Conservation (phyloP, 2,113 vertebrate genomes). For the Sorex araneus region DNA sequence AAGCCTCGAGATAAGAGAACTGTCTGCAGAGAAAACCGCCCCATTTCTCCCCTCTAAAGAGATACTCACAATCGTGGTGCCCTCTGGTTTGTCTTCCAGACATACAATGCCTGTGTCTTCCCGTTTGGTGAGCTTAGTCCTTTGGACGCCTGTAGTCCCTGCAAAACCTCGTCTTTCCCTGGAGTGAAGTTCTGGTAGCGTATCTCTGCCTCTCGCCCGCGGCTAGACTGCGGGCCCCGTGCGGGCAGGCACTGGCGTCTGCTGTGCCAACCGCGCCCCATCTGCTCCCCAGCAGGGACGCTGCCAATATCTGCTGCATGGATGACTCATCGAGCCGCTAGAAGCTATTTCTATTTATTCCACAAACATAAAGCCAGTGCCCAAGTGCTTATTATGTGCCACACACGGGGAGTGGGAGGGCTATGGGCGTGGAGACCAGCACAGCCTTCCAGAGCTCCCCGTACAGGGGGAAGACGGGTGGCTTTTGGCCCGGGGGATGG, state of each 20-base stretch:
- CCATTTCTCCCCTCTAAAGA: not conserved
- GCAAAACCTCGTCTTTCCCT: not conserved
- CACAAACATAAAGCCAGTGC: conserved; percentile 42
- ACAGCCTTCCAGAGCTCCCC: not conserved
- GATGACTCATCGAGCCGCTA: not conserved
- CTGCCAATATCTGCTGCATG: not conserved
- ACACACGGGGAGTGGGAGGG: not conserved
- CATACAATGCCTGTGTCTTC: not conserved
- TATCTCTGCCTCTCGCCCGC: not conserved
- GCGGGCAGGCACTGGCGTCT: conserved; percentile 2
- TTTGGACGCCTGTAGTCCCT: not conserved
- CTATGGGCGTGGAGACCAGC: not conserved
- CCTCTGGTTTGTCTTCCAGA: not conserved
- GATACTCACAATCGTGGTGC: not conserved
- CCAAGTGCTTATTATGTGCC: not conserved
- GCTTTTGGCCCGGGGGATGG: not conserved
- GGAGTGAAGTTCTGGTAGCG: not conserved
- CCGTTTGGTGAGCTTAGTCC: not conserved
- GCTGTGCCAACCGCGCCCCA: not conserved
- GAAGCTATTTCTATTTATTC: conserved; percentile 33
- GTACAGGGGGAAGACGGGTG: not conserved
- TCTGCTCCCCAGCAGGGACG: not conserved
- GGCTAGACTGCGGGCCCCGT: not conserved
- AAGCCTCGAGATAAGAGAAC: not conserved
- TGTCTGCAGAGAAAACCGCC: no score